Conservation (phyloP, 2,888 invertebrate genomes). For the Chrysolina americana region DNA sequence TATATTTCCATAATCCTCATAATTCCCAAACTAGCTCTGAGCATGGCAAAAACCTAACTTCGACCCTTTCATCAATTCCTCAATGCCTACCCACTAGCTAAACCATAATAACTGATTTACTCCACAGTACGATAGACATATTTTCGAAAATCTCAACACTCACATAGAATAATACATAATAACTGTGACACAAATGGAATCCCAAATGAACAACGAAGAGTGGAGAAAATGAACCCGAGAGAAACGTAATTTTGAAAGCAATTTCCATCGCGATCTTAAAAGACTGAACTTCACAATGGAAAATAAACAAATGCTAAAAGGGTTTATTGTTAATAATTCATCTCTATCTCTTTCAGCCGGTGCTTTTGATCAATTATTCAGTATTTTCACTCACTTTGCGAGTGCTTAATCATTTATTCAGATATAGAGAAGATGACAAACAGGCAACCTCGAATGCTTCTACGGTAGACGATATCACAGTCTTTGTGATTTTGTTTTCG, state of each 20-base stretch:
- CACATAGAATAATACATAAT: neutral
- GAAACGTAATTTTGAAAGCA: conserved; percentile 13
- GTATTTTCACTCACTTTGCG: conserved; percentile 63
- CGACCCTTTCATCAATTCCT: too few species aligned
- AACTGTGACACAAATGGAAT: neutral
- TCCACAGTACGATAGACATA: too few species aligned
- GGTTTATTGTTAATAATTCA: conserved; percentile 66
- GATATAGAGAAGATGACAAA: conserved; percentile 47
- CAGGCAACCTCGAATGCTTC: conserved; percentile 48
- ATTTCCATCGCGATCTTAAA: conserved; percentile 1
- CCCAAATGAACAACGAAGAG: neutral
- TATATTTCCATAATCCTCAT: too few species aligned
- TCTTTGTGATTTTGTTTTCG: neutral
- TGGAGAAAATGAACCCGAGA: conserved; percentile 2
- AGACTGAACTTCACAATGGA: conserved; percentile 43
- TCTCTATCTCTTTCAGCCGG: conserved; percentile 57
- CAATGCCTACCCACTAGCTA: too few species aligned
- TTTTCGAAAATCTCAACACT: too few species aligned
- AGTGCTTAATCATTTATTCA: conserved; percentile 62
- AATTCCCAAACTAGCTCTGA: too few species aligned
- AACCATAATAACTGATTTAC: too few species aligned
- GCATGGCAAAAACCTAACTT: too few species aligned
- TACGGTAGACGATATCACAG: conserved; percentile 44
- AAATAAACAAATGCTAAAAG: conserved; percentile 64
- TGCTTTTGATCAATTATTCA: conserved; percentile 67